Percentiles rank a stretch among this genome's conserved stretches.
Conservation (phyloP, 1,140 invertebrate species). For the Tetramorium simillimum region DNA sequence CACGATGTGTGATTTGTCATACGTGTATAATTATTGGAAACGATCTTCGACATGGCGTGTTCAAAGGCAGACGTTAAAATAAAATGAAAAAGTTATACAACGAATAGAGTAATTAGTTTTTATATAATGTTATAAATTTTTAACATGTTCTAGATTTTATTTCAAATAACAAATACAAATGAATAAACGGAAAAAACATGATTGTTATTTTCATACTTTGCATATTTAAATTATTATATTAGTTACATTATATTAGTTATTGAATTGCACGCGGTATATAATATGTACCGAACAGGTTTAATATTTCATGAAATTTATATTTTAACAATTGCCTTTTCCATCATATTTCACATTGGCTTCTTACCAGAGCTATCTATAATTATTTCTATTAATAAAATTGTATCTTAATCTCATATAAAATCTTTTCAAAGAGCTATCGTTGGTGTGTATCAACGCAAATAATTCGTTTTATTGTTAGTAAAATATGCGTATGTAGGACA, state of each 20-base stretch:
- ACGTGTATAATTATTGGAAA: neutral
- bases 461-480: neutral
- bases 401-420: neutral
- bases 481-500: neutral
- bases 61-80: neutral
- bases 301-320: neutral
- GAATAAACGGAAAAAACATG: neutral
- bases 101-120: neutral
- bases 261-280: neutral
- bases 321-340: neutral
- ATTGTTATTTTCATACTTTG: neutral
- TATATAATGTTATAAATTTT: neutral
- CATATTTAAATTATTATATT: neutral
- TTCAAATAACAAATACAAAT: neutral
- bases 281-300: neutral
- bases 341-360: neutral
- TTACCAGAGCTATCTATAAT: neutral
- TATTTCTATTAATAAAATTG: neutral
- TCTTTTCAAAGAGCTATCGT: neutral
- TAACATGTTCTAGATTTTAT: neutral
- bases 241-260: neutral
- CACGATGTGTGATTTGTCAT: slow-evolving; percentile 30
- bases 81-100: neutral
- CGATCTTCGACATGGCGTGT: neutral
- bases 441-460: neutral